Base-by-base conservation (phyloP, 2,888 invertebrate species). In the Drosophila suboccidentalis region DNA sequence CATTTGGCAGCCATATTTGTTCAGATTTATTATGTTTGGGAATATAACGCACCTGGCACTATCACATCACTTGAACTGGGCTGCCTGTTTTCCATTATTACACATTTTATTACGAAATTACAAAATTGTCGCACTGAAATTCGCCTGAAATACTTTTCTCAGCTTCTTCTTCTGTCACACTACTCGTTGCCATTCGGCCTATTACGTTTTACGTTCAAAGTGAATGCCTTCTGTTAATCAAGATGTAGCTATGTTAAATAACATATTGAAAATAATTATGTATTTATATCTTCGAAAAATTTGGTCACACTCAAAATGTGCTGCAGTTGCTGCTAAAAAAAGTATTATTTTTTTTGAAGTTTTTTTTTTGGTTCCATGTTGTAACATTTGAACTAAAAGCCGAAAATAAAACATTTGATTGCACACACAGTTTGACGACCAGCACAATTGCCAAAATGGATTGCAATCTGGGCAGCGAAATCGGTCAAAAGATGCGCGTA, bases 401-500 rank as follows among this genome's bases (percentile, higher is more conserved):
- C 17, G 4, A 26, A 15, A 32, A 44, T 15, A 13, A 11, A 4
- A 64, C 5, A 26, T 11, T 46, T 26, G 9, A 50, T 38, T 34
- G 15, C 17, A 26, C 46, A 2, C 13, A 71, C 32, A 49, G 38
- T 8, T 13, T n/a, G 17, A 47, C 13, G 15, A 49, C 10, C 22
- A 53, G n/a, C 29, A 60, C 26, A 51, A n/a, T 50, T 9, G 43
- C 41, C 57, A 80, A 53, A 22, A 85, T 85, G 84, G 84, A 85
- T 67, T 85, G 85, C 69, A 85, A 89, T 62, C 68, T 89, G 51
- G 97, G 97, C 82, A 95, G 96, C 81, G 97, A 97, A 94, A 96
- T 97, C 83, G 97, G 97, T 10, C 96, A 96, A 92, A 97, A 97
- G 94, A 96, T 97, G 94, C 94, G 97, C 93, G 97, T 97, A 94